phyloP scores from a whole-genome alignment of 1,140 invertebrate species.

The Brachionus paranguensis region DNA sequence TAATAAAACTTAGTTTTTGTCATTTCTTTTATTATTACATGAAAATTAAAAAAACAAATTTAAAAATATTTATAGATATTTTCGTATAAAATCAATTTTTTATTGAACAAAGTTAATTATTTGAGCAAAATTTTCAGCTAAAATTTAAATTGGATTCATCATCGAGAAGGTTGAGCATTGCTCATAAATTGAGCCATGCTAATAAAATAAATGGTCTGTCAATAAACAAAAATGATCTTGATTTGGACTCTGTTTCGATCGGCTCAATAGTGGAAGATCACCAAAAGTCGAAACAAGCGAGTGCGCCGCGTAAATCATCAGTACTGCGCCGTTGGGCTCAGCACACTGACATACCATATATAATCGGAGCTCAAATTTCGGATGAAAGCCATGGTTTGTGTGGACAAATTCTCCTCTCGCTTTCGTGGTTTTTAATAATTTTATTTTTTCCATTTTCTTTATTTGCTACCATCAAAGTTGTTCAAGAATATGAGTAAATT shows the following conservation, averaged over 20 bases:
- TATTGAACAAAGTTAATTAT: not conserved
- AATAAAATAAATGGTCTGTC: not conserved
- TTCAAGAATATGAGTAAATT: slow-evolving; percentile 38
- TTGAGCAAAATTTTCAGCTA: not conserved
- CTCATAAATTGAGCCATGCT: not conserved
- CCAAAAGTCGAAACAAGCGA: not conserved
- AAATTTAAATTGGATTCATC: slow-evolving; percentile 4
- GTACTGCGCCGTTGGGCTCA: slow-evolving; percentile 4
- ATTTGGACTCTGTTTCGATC: not conserved
- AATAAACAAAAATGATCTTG: not conserved
- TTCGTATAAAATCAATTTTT: not conserved
- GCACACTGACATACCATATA: slow-evolving; percentile 25
- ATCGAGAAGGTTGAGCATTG: not conserved
- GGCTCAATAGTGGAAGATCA: not conserved
- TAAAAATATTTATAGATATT: not conserved
- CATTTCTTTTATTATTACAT: not conserved
- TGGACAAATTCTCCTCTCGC: not conserved
- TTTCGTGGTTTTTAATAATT: slow-evolving; percentile 32
- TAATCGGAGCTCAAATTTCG: slow-evolving; percentile 31
- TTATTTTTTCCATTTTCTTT: slow-evolving; percentile 38
- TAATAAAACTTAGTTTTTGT: not conserved
- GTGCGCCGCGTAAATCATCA: not conserved
- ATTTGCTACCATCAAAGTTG: slow-evolving; percentile 27
- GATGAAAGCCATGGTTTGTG: not conserved
- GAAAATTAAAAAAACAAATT: too few relatives aligned